A percentile compares a stretch with the other conserved stretches of the same genome.
Conservation (phyloP, 35 echinoderm and acorn worm genomes). For the Heliocidaris erythrogramma region DNA sequence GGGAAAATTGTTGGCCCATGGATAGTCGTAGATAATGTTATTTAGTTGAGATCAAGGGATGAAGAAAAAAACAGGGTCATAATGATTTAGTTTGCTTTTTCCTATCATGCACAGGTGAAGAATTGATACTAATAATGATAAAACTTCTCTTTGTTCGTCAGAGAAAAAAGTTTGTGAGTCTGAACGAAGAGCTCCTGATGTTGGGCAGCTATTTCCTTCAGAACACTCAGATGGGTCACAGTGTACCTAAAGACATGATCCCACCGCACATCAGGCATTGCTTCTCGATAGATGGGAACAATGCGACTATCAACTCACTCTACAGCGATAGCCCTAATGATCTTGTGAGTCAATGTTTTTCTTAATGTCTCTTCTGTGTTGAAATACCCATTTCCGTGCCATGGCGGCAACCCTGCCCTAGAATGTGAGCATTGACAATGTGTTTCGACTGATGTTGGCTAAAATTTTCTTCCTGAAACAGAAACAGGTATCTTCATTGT, state of each 20-base stretch:
- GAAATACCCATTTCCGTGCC: too few relatives aligned
- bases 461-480: too few relatives aligned
- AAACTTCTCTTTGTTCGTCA: constrained; percentile 38
- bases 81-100: too few relatives aligned
- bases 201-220: constrained; percentile 83
- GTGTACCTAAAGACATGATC: constrained; percentile 63
- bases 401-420: too few relatives aligned
- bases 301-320: constrained; percentile 62
- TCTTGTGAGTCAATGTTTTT: constrained; percentile 56
- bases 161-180: constrained; percentile 82
- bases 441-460: too few relatives aligned
- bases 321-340: constrained; percentile 81
- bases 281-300: constrained; percentile 76
- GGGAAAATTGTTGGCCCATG: too few relatives aligned
- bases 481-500: too few relatives aligned
- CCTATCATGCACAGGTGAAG: neutral
- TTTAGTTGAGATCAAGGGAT: too few relatives aligned
- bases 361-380: neutral
- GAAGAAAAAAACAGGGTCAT: too few relatives aligned
- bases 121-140: neutral
- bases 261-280: constrained; percentile 79
- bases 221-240: constrained; percentile 67
- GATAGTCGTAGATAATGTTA: too few relatives aligned
- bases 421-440: too few relatives aligned
- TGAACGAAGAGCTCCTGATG: constrained; percentile 85